These are phyloP conservation scores for Mastomys natalensis DNA, from an alignment of 2,113 vertebrate genomes.

Conservation along the genomic window DNA sequence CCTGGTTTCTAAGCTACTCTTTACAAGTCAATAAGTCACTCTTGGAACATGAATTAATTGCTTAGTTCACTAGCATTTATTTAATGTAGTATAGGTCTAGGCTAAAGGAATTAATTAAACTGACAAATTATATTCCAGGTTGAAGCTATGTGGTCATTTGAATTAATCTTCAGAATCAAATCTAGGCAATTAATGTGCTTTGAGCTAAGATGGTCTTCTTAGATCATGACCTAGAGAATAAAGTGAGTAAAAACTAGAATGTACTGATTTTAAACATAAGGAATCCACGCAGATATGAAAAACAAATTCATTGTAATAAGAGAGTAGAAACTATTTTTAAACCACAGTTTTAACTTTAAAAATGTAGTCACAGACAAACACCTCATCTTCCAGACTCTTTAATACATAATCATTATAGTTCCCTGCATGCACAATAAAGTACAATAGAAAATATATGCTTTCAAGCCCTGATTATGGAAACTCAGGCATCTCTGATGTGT, in stretches of 20 bases:
- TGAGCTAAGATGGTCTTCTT: constrained; percentile 2
- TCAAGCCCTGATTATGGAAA: not conserved
- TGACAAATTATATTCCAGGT: constrained; percentile 53
- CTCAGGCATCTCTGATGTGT: rapidly evolving
- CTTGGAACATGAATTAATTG: constrained; percentile 60
- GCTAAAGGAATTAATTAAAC: constrained; percentile 64
- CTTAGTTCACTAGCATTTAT: constrained; percentile 55
- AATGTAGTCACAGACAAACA: not conserved
- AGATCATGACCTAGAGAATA: constrained; percentile 12
- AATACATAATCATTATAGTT: not conserved
- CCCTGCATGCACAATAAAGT: not conserved
- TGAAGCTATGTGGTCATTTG: constrained; percentile 51
- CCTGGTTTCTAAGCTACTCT: constrained; percentile 37
- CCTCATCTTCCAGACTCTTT: not conserved
- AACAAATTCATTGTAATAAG: not conserved
- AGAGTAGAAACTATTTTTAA: not conserved
- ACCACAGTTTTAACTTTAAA: not conserved
- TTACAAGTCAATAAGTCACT: constrained; percentile 56
- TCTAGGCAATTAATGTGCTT: constrained; percentile 47
- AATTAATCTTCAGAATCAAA: constrained; percentile 55
- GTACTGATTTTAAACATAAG: not conserved
- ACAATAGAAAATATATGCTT: not conserved
- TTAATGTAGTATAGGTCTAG: constrained; percentile 47
- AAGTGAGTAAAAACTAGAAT: not conserved
- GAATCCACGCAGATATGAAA: not conserved